Base-by-base conservation (phyloP, 2,888 invertebrate genomes). In the Pyrochroa serraticornis region DNA sequence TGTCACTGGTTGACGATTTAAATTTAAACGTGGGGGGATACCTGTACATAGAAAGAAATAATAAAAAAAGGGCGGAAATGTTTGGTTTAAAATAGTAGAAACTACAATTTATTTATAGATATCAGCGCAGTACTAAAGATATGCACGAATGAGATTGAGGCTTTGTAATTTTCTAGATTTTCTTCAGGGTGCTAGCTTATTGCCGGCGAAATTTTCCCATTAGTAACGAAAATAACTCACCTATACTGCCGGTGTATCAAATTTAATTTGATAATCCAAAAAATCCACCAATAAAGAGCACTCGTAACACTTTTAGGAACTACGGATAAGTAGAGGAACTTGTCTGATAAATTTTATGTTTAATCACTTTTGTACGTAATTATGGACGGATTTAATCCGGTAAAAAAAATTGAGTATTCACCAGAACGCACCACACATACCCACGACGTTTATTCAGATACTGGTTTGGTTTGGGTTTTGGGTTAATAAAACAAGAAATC, bases 11-110 rank as follows among this genome's bases (percentile, higher is more conserved):
- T 5, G 22, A 2, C 22, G 22, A 22, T 22, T 22, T 22, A 22
- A 22, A n/a, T n/a, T 22, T 22, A 22, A 22, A 22, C 22, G 3
- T 22, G 3, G 22, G 22, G n/a, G n/a, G n/a, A n/a, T 22, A 22
- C 22, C 22, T 22, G 30, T n/a, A 37, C 33, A 30, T n/a, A 12
- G 9, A 9, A 30, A 14, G n/a, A 9, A 41, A 32, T 37, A 34
- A 13, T 8, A 50, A 31, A 43, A 48, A 41, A 53, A 53, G 42
- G n/a, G 32, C 34, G 38, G 41, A 54, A 48, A 58, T 50, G 50
- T 50, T 52, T 42, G 36, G 55, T 46, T 55, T 48, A 55, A 55
- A 59, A 54, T 59, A 55, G 48, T 45, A 50, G 48, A 58, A 58
- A 50, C 59, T 45, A 55, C 54, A 44, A 32, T 32, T 50, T 59